These are phyloP conservation scores for Neostethus bicornis DNA, from an alignment of 2,797 vertebrate genomes.

Conservation along the genomic window DNA sequence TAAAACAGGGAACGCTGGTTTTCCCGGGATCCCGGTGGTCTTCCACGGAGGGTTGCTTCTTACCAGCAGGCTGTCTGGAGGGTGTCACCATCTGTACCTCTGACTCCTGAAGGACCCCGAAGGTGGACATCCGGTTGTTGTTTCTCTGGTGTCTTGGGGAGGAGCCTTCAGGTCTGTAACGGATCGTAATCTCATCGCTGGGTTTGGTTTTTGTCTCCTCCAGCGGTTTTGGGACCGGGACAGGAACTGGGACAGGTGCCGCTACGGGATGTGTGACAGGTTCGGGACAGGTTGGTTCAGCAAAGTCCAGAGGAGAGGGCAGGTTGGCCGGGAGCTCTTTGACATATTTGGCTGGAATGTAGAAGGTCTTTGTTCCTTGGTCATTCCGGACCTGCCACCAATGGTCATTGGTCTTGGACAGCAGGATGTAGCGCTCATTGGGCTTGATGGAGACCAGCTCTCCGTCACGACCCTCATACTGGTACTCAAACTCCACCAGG, in stretches of 20 bases:
- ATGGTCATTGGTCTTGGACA: slow-evolving; percentile 94
- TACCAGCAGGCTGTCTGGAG: slow-evolving; percentile 17
- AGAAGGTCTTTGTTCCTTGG: slow-evolving; percentile 85
- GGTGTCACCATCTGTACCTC: slow-evolving; percentile 31
- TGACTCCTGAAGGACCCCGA: slow-evolving; percentile 72
- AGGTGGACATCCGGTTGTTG: slow-evolving; percentile 83
- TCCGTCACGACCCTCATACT: slow-evolving; percentile 89
- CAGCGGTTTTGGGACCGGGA: slow-evolving; percentile 46
- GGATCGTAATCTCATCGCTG: slow-evolving; percentile 73
- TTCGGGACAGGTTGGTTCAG: slow-evolving; percentile 31
- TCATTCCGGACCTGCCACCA: slow-evolving; percentile 95
- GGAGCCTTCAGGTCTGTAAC: slow-evolving; percentile 46
- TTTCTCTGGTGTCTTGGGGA: slow-evolving; percentile 54
- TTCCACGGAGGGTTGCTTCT: slow-evolving; percentile 43
- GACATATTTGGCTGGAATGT: slow-evolving; percentile 95
- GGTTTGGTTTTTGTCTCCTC: slow-evolving; percentile 53
- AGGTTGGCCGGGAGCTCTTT: slow-evolving; percentile 83
- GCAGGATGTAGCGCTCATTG: slow-evolving; percentile 90
- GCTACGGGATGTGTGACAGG: not conserved
- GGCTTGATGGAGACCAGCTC: slow-evolving; percentile 88
- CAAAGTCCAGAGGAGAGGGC: slow-evolving; percentile 75
- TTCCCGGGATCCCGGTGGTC: slow-evolving; percentile 38
- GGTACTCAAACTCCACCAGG: slow-evolving; percentile 91
- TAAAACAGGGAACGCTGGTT: slow-evolving; percentile 68
- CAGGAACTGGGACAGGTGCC: slow-evolving; percentile 17